Percentiles rank a stretch among this genome's conserved stretches.
phyloP scores from a whole-genome alignment of 2,888 invertebrate genomes.

The Endomychus coccineus region DNA sequence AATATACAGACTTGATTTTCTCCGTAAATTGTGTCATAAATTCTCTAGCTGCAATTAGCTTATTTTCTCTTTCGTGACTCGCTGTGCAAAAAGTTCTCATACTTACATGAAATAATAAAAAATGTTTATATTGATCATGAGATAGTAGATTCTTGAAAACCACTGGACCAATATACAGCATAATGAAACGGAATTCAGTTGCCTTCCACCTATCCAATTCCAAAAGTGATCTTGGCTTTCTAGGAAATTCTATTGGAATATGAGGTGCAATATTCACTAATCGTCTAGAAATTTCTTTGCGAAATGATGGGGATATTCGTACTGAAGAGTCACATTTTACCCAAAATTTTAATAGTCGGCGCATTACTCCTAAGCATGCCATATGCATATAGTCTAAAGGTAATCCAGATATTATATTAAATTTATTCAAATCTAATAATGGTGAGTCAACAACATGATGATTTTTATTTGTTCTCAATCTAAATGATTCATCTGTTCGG shows the following conservation, averaged over 20 bases:
- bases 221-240: slow-evolving; percentile 1
- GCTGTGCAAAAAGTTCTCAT: too few relatives aligned
- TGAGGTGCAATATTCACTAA: slow-evolving; percentile 1
- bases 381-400: slow-evolving; percentile 8
- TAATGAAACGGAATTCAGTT: slow-evolving; percentile 3
- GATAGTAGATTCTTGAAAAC: too few relatives aligned
- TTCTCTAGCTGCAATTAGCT: too few relatives aligned
- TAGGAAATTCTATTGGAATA: slow-evolving; percentile 3
- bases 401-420: too few relatives aligned
- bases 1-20: too few relatives aligned
- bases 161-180: too few relatives aligned
- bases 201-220: slow-evolving; percentile 5
- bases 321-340: slow-evolving; percentile 1
- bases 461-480: too few relatives aligned
- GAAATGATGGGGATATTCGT: slow-evolving; percentile 1
- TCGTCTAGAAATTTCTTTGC: slow-evolving; percentile 1
- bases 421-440: not conserved
- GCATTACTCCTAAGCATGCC: slow-evolving; percentile 8
- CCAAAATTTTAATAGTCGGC: slow-evolving; percentile 1
- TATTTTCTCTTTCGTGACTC: too few relatives aligned
- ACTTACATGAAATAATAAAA: too few relatives aligned
- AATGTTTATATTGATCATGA: too few relatives aligned
- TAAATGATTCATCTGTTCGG: not conserved
- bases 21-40: too few relatives aligned
- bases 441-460: too few relatives aligned